A percentile compares a stretch with the other conserved stretches of the same genome.
Conservation (phyloP, 2,797 vertebrate genomes). For the Botia kubotai region DNA sequence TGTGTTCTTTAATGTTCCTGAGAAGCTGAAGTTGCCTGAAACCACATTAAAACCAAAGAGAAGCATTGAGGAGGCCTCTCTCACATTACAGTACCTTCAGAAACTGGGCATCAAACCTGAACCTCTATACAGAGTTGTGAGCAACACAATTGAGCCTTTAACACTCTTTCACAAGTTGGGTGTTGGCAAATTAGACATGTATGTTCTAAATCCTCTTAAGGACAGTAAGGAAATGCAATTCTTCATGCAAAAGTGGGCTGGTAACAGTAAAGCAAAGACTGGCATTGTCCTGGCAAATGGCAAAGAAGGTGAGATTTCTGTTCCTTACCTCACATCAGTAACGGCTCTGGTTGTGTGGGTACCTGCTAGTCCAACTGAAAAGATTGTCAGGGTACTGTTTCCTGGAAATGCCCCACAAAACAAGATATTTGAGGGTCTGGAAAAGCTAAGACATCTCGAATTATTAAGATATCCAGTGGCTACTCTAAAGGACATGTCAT, state of each 20-base stretch:
- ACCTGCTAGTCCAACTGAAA: conserved; percentile 92
- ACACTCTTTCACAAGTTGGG: conserved; percentile 98
- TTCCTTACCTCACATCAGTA: conserved; percentile 97
- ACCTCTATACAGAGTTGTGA: conserved; percentile 91
- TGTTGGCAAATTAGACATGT: conserved; percentile 97
- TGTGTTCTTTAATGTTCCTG: conserved; percentile 97
- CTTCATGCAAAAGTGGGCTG: conserved; percentile 99
- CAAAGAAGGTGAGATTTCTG: conserved; percentile 98
- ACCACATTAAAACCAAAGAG: conserved; percentile 93
- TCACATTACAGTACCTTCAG: conserved; percentile 93
- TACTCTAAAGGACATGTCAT: conserved; percentile 92
- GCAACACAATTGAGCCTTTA: conserved; percentile 94
- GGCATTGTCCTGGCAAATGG: conserved; percentile 92
- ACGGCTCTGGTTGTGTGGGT: conserved; percentile 98
- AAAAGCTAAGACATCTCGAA: conserved; percentile 95
- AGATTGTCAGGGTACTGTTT: conserved; percentile 96
- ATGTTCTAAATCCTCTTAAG: conserved; percentile 94
- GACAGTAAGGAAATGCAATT: conserved; percentile 99
- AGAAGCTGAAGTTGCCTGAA: conserved; percentile 92
- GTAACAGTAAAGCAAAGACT: conserved; percentile 98
- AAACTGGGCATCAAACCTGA: conserved; percentile 93
- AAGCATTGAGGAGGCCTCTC: conserved; percentile 95
- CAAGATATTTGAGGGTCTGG: conserved; percentile 98
- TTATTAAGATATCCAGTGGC: conserved; percentile 94
- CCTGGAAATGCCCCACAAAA: conserved; percentile 98